Conservation (phyloP, 2,797 vertebrate genomes). For the Crossoptilon crossoptilon region DNA sequence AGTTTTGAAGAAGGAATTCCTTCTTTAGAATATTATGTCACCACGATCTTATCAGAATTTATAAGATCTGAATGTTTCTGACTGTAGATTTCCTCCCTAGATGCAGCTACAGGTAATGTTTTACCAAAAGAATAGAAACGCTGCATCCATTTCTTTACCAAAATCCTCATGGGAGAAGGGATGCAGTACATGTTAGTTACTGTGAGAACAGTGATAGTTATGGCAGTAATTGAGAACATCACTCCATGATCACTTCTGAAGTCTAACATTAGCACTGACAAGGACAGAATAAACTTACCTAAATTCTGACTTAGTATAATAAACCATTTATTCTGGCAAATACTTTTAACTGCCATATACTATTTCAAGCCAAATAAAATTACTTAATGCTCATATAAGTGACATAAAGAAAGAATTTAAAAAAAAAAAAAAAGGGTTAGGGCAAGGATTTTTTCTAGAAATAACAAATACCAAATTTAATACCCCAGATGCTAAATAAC, state of each 20-base stretch:
- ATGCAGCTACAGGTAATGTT: not conserved
- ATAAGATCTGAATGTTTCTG: not conserved
- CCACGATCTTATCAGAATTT: not conserved
- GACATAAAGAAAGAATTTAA: not conserved
- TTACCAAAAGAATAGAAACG: not conserved
- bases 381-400: not conserved
- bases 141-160: not conserved
- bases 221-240: not conserved
- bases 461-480: not conserved
- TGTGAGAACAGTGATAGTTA: rapidly evolving
- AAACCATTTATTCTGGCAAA: not conserved
- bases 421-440: not conserved
- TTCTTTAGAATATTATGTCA: not conserved
- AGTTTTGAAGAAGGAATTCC: not conserved
- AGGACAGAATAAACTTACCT: not conserved
- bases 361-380: not conserved
- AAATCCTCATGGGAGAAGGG: not conserved
- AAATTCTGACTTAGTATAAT: not conserved
- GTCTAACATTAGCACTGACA: not conserved
- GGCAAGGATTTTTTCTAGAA: not conserved
- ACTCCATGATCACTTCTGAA: not conserved
- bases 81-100: not conserved
- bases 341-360: not conserved
- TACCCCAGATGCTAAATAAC: not conserved
- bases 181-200: not conserved